phyloP scores from a whole-genome alignment of 2,888 invertebrate genomes.

The Phrixothrix hirtus region DNA sequence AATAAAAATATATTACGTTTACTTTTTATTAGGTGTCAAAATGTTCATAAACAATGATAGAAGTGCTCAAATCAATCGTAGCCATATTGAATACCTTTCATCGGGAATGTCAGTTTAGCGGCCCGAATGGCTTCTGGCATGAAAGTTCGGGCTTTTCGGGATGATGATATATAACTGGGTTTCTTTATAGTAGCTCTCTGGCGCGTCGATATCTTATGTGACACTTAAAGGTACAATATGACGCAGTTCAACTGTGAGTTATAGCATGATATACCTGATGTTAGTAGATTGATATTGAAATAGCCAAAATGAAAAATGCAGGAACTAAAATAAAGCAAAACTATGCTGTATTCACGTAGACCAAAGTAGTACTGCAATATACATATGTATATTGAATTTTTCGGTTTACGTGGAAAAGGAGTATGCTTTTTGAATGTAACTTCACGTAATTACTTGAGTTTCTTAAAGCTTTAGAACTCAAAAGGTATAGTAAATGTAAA shows the following conservation, averaged over 20 bases:
- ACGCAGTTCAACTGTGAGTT: slow-evolving; percentile 36
- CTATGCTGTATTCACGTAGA: no score
- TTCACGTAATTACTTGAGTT: no score
- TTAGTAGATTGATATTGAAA: slow-evolving; percentile 30
- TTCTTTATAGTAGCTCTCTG: slow-evolving; percentile 24
- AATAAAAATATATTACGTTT: slow-evolving; percentile 26
- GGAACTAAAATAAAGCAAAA: no score
- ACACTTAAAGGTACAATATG: slow-evolving; percentile 37
- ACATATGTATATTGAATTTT: no score
- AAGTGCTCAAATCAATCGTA: slow-evolving; percentile 39
- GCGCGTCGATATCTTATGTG: slow-evolving; percentile 44
- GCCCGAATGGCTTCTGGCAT: slow-evolving; percentile 20
- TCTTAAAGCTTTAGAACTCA: no score
- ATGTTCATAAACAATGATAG: slow-evolving; percentile 46
- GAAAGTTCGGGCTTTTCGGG: slow-evolving; percentile 10
- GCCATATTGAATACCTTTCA: slow-evolving; percentile 40
- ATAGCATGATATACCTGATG: slow-evolving; percentile 30
- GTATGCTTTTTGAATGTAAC: no score
- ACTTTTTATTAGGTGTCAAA: slow-evolving; percentile 40
- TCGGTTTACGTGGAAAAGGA: no score
- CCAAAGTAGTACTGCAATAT: no score
- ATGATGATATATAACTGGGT: slow-evolving; percentile 16
- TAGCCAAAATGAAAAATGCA: no score
- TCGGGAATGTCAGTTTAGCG: slow-evolving; percentile 35
- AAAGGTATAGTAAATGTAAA: no score